Evolutionary conservation across 2,797 vertebrate genomes (phyloP), one percentile per base, ranked within the genome.

Genomic region (Choloepus didactylus): DNA sequence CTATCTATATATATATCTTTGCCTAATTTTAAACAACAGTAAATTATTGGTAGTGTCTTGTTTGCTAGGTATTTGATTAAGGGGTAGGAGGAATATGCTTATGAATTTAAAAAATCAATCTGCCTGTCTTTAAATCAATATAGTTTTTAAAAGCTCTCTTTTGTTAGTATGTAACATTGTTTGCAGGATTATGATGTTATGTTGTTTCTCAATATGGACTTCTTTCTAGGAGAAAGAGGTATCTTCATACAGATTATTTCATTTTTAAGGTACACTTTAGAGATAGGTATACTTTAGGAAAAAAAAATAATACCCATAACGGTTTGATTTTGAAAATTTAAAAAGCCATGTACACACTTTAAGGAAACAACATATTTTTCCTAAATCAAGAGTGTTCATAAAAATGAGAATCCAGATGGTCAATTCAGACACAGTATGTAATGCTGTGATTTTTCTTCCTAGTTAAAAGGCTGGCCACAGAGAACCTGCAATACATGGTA

Each of bases 381-480:
- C 95, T 93, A 96, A 97, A 95, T 96, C 49, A 97, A 98, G 88
- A 97, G 27, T 97, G 76, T 97, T 97, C 70, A 77, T 95, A 77
- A 97, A 97, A 97, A 96, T 95, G 93, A 83, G 96, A 94, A 91
- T 98, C 97, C 98, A 98, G 97, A 98, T 98, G 98, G 97, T 97
- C 97, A 98, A 75, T 98, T 98, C 96, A 98, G 98, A 97, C 97
- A 96, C 93, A 95, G 72, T 97, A 66, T 96, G 93, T 97, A 97
- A 98, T 97, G 96, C 93, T 97, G 18, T 98, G 64, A 93, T 97
- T 98, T 98, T 97, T 97, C 92, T 96, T 98, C 94, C 85, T 98
- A 99, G 99, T 99, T 98, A 99, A 98, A 98, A 99, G 98, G 98
- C 98, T 98, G 93, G 99, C 99, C 98, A 99, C 98, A 72, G 99